phyloP scores from a whole-genome alignment of 2,797 vertebrate genomes.

The Rhodeus uyekii region DNA sequence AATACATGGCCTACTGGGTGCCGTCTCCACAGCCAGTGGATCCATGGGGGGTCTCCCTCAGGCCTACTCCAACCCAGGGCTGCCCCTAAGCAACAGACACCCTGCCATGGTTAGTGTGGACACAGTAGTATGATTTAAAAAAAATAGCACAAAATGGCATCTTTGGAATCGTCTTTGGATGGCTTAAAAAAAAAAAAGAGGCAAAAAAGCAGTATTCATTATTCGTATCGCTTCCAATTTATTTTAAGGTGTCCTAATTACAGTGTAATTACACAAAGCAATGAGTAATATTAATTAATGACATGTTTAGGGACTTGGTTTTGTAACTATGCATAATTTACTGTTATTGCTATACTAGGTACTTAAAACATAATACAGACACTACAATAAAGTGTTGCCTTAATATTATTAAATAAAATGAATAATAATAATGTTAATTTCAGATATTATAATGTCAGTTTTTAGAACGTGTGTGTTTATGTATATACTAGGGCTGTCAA shows the following conservation, averaged over 20 bases:
- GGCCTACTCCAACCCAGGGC: slow-evolving; percentile 82
- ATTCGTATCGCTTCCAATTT: not conserved
- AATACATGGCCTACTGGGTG: slow-evolving; percentile 85
- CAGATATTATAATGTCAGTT: not conserved
- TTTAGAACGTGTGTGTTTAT: not conserved
- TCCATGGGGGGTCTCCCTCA: slow-evolving; percentile 81
- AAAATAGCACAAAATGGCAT: not conserved
- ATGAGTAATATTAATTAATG: not conserved
- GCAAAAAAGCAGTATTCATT: not conserved
- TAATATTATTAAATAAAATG: not conserved
- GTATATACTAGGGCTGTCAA: not conserved
- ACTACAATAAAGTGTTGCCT: not conserved
- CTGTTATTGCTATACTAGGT: not conserved
- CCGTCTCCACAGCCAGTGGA: slow-evolving; percentile 72
- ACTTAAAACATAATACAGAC: not conserved
- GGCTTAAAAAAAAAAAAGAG: too few species aligned
- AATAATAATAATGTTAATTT: not conserved
- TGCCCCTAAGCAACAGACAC: slow-evolving; percentile 87
- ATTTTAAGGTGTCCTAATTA: not conserved
- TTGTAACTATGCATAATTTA: not conserved
- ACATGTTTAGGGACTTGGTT: not conserved
- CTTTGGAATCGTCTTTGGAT: not conserved
- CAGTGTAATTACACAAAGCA: not conserved
- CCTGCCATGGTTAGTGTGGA: slow-evolving; percentile 82
- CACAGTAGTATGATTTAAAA: not conserved